Evolutionary conservation across 2,113 vertebrate species (phyloP).

Genomic region (Anoplopoma fimbria): DNA sequence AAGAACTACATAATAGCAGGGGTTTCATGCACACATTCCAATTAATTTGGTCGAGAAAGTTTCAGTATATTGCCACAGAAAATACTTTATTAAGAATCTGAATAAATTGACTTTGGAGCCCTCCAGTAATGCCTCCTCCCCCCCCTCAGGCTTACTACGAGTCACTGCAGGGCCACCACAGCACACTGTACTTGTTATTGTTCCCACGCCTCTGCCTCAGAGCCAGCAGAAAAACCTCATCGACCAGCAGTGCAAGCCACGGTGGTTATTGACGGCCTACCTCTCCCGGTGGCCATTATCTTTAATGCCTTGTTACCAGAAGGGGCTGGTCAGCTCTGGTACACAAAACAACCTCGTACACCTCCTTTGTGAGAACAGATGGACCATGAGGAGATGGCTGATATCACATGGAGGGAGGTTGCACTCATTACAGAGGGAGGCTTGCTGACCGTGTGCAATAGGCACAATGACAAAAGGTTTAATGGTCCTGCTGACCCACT

Average conservation of each 20-base stretch:
- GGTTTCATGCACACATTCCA: background rate
- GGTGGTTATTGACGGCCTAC: slow-evolving; percentile 46
- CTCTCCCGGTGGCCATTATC: slow-evolving; percentile 57
- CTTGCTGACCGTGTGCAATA: slow-evolving; percentile 17
- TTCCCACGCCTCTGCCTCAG: slow-evolving; percentile 22
- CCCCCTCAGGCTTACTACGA: background rate
- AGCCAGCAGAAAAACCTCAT: slow-evolving; percentile 44
- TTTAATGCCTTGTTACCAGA: slow-evolving; percentile 66
- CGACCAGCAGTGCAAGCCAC: slow-evolving; percentile 9
- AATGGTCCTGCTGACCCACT: background rate
- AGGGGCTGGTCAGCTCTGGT: slow-evolving; percentile 53
- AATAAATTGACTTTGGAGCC: background rate
- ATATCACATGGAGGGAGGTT: slow-evolving; percentile 38
- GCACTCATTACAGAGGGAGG: slow-evolving; percentile 22
- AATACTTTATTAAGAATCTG: background rate
- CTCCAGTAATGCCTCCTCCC: background rate
- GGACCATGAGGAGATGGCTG: slow-evolving; percentile 48
- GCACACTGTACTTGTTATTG: slow-evolving; percentile 12
- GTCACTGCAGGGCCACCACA: background rate
- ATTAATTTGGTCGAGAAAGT: background rate
- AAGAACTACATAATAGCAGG: background rate
- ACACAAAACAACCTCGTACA: slow-evolving; percentile 27
- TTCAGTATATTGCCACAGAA: background rate
- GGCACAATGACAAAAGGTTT: background rate
- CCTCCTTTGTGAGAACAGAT: slow-evolving; percentile 63